These are phyloP conservation scores for Liopterus haemorrhoidalis DNA, from an alignment of 2,888 invertebrate species.

Conservation along the genomic window DNA sequence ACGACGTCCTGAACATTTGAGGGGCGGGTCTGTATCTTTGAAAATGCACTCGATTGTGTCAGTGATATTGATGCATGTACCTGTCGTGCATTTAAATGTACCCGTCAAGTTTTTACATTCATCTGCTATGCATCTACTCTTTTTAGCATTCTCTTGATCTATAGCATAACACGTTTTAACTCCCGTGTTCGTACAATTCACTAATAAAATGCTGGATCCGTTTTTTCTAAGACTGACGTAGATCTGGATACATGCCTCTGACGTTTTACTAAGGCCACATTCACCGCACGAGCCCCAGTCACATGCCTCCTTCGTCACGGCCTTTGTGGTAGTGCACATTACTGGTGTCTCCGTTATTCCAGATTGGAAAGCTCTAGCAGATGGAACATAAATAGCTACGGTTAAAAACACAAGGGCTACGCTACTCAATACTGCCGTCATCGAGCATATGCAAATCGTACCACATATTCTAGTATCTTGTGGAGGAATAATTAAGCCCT, in stretches of 20 bases:
- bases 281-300: constrained; percentile 90
- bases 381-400: constrained; percentile 87
- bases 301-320: constrained; percentile 76
- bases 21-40: constrained; percentile 73
- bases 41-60: constrained; percentile 85
- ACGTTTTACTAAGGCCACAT: constrained; percentile 88
- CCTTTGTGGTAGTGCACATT: constrained; percentile 87
- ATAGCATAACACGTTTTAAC: constrained; percentile 87
- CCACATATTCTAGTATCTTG: constrained; percentile 86
- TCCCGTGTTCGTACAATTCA: constrained; percentile 80
- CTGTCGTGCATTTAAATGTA: constrained; percentile 81
- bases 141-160: constrained; percentile 80
- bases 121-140: constrained; percentile 80
- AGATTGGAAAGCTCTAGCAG: constrained; percentile 75
- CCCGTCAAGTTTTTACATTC: constrained; percentile 84
- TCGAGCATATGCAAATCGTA: constrained; percentile 86
- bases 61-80: constrained; percentile 80
- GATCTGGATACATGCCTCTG: constrained; percentile 84
- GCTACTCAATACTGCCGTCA: constrained; percentile 83
- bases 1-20: constrained; percentile 79
- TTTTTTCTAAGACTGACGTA: constrained; percentile 80
- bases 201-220: constrained; percentile 71
- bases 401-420: constrained; percentile 86
- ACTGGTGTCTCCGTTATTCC: constrained; percentile 80
- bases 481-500: constrained; percentile 80